Base-by-base conservation (phyloP, 2,888 invertebrate species). In the Ornithoptera alexandrae region DNA sequence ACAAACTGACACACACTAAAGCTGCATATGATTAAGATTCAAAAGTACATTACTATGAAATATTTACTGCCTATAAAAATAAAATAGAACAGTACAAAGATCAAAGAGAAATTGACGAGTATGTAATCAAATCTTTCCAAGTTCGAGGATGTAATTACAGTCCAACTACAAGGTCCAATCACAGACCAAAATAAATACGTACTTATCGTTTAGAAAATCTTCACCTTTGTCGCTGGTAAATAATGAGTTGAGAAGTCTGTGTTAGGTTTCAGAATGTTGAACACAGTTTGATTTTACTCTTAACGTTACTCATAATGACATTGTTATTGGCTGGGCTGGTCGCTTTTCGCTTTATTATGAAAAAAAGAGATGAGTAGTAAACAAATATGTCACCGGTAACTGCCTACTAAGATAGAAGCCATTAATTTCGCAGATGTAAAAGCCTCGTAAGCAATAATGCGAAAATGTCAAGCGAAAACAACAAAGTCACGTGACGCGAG, bases 381-480 rank as follows among this genome's bases (percentile, higher is more conserved):
- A 39, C 30, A 36, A 58, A 42, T 10, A 42, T 46, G 22, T 46
- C 17, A 50, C 50, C n/a, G 4, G 22, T 53, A 12, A 61, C 36
- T 53, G 36, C 39, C n/a, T 17, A n/a, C 59, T 59, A 60, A 65
- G 24, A 66, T n/a, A 53, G 17, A 66, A 66, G 12, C 50, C 46
- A 66, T 66, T 60, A 66, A 53, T 60, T 50, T 60, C 8, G 59
- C 58, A 30, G n/a, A 36, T 42, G 66, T 59, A 42, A 61, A 66
- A 67, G 18, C 42, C 39, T 53, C 39, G 67, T 56, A 67, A 50
- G 66, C 18, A 66, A 66, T 60, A 66, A 66, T 36, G 60, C 53
- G 60, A 60, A 66, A 20, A 57, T 67, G 67, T 42, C 53, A 62
- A 62, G 61, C 18, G 18, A 67, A 67, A 62, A 60, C 53, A 65